phyloP scores from a whole-genome alignment of 2,113 vertebrate genomes.

The Passer domesticus region DNA sequence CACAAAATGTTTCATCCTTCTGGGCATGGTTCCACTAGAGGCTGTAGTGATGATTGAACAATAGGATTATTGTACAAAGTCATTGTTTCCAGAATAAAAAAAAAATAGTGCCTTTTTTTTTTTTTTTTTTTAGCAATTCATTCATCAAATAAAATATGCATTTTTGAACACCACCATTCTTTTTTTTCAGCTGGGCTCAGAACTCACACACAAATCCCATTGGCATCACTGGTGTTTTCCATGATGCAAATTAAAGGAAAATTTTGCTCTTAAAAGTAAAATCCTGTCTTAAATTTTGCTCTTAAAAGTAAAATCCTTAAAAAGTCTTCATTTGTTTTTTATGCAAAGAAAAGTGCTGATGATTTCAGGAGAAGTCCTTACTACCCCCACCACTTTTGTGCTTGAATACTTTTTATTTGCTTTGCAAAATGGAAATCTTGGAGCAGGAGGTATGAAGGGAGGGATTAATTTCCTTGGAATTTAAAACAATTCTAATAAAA shows the following conservation, averaged over 20 bases:
- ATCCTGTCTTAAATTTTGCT: background rate
- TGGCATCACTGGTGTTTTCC: background rate
- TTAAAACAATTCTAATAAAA: slow-evolving; percentile 51
- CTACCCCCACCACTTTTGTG: background rate
- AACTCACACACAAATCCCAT: background rate
- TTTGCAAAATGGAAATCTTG: slow-evolving; percentile 32
- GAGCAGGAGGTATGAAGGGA: background rate
- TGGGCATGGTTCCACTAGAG: slow-evolving; percentile 19
- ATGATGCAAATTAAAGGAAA: background rate
- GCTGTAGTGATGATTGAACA: slow-evolving; percentile 17
- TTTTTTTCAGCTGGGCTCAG: background rate
- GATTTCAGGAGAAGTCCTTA: background rate
- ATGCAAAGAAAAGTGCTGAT: background rate
- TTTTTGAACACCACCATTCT: background rate
- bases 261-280: background rate
- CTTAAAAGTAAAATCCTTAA: background rate
- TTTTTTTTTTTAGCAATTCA: background rate
- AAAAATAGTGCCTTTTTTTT: background rate
- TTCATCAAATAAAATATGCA: slow-evolving; percentile 18
- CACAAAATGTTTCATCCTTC: slow-evolving; percentile 14
- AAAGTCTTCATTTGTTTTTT: background rate
- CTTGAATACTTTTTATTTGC: background rate
- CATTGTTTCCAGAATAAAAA: slow-evolving; percentile 21
- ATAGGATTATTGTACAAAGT: background rate
- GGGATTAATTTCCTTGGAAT: slow-evolving; percentile 40